A percentile compares a stretch with the other conserved stretches of the same genome.
These are phyloP conservation scores for Callinectes sapidus DNA, from an alignment of 2,888 invertebrate species.

Conservation along the genomic window DNA sequence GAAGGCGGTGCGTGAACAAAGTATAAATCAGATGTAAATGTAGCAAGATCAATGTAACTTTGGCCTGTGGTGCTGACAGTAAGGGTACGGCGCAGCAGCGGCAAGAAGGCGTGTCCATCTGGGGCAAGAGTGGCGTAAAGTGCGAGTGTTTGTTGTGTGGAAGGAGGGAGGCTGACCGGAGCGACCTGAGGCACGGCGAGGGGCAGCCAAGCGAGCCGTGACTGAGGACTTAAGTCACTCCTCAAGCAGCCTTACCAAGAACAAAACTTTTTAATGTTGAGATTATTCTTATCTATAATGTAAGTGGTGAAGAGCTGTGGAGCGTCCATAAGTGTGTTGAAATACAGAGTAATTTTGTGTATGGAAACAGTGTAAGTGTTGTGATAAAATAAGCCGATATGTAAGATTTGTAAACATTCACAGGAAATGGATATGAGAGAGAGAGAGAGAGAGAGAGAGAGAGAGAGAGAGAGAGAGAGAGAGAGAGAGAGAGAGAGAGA, in stretches of 20 bases:
- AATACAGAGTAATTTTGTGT: slow-evolving; percentile 1
- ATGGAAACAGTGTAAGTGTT: not conserved
- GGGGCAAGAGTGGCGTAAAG: slow-evolving; percentile 15
- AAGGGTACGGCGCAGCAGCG: slow-evolving; percentile 14
- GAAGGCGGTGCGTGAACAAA: slow-evolving; percentile 7
- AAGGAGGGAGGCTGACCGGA: slow-evolving; percentile 13
- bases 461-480: not conserved
- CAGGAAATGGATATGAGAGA: too few relatives aligned
- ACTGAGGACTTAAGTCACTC: not conserved
- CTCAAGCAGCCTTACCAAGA: not conserved
- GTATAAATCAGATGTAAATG: slow-evolving; percentile 49
- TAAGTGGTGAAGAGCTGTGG: not conserved
- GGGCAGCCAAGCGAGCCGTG: not conserved
- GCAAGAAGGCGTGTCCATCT: slow-evolving; percentile 11
- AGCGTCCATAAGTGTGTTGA: not conserved
- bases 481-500: not conserved
- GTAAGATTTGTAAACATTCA: not conserved
- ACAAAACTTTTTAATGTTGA: not conserved
- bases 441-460: not conserved
- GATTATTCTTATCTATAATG: not conserved
- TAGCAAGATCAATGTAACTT: slow-evolving; percentile 31
- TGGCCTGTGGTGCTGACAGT: slow-evolving; percentile 20
- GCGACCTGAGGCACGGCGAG: not conserved
- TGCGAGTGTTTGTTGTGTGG: slow-evolving; percentile 21
- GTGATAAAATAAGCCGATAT: not conserved